Percentiles rank a stretch among this genome's conserved stretches.
Evolutionary conservation across 2,888 invertebrate genomes (phyloP).

Genomic region (Habrosyne pyritoides): DNA sequence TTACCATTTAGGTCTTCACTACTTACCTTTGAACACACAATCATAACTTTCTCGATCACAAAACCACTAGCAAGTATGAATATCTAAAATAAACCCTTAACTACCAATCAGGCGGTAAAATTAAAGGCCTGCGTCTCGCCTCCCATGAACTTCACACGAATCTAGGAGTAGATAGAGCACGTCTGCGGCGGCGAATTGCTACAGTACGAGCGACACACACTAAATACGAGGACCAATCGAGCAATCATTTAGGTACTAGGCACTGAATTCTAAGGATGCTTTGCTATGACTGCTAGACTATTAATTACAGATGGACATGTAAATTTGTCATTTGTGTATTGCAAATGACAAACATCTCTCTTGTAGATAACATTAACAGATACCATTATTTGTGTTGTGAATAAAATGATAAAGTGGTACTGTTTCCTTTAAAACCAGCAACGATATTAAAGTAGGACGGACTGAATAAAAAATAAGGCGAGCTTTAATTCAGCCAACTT

Average conservation of each 20-base stretch:
- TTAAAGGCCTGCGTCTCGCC: not conserved
- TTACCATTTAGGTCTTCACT: no score
- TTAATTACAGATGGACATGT: not conserved
- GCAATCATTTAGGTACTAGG: slow-evolving; percentile 19
- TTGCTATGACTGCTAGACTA: slow-evolving; percentile 4
- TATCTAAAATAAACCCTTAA: no score
- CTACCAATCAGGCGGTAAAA: not conserved
- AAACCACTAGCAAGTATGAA: no score
- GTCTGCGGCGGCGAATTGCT: not conserved
- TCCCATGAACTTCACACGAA: not conserved
- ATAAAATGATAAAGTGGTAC: not conserved
- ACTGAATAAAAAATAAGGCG: slow-evolving; percentile 4
- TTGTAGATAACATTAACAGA: no score
- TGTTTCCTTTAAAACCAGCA: not conserved
- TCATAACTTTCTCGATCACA: no score
- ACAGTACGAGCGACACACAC: not conserved
- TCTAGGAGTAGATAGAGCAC: not conserved
- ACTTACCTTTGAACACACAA: no score
- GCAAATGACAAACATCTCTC: no score
- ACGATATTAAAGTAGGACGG: not conserved
- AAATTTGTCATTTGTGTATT: no score
- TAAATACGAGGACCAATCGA: not conserved
- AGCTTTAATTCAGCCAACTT: slow-evolving; percentile 1
- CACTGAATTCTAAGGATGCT: slow-evolving; percentile 20
- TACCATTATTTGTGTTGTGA: slow-evolving; percentile 7